Conservation (phyloP, 2,797 vertebrate genomes). For the Sebastes itinus region DNA sequence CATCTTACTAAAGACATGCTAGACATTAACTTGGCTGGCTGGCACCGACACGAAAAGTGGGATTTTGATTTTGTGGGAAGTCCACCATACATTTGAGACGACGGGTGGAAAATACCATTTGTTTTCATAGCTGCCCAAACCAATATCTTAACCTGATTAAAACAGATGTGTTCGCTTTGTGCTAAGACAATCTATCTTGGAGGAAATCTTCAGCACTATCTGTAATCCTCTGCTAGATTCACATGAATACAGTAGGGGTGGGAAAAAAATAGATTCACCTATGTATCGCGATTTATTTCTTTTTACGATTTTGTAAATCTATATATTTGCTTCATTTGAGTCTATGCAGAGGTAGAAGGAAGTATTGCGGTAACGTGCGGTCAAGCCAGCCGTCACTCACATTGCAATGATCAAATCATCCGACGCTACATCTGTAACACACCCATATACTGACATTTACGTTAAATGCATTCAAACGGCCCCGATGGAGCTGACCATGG, state of each 20-base stretch:
- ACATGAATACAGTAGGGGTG: neutral
- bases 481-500: too few species aligned
- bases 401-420: too few species aligned
- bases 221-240: neutral
- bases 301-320: too few species aligned
- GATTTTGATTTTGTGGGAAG: constrained; percentile 53
- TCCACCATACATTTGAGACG: constrained; percentile 49
- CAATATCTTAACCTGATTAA: constrained; percentile 40
- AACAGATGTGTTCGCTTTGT: constrained; percentile 32
- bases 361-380: too few species aligned
- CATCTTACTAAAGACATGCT: constrained; percentile 67
- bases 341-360: too few species aligned
- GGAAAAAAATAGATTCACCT: too few species aligned
- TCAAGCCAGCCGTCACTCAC: too few species aligned
- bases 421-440: too few species aligned
- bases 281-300: too few species aligned
- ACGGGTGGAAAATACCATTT: constrained; percentile 57
- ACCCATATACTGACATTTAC: too few species aligned
- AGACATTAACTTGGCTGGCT: constrained; percentile 63
- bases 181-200: neutral
- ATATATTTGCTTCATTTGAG: too few species aligned
- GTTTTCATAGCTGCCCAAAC: constrained; percentile 36
- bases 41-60: constrained; percentile 47
- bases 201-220: neutral
- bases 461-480: too few species aligned